These are phyloP conservation scores for Spermophilus dauricus DNA, from an alignment of 2,113 vertebrate species.

Conservation along the genomic window DNA sequence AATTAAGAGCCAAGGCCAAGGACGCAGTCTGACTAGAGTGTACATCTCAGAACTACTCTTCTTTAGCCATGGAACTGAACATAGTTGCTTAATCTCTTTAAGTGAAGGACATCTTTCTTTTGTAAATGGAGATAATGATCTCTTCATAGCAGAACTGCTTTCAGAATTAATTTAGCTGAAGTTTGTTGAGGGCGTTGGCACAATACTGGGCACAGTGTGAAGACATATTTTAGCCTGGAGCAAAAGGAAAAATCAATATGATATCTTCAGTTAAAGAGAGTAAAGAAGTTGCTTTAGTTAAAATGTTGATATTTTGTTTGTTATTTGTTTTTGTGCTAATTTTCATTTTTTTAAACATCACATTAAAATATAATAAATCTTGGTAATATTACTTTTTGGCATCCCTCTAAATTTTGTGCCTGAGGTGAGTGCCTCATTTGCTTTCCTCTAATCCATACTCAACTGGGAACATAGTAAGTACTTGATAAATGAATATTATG, in stretches of 20 bases:
- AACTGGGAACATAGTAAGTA: not conserved
- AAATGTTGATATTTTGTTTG: not conserved
- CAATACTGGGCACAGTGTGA: not conserved
- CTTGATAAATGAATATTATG: not conserved
- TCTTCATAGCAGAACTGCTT: conserved; percentile 7
- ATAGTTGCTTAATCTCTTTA: not conserved
- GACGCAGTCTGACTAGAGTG: not conserved
- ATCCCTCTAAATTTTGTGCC: not conserved
- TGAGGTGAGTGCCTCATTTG: not conserved
- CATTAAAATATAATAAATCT: not conserved
- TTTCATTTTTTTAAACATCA: not conserved
- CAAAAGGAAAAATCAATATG: not conserved
- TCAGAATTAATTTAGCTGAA: conserved; percentile 30
- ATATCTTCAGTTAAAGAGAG: not conserved
- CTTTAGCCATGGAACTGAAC: not conserved
- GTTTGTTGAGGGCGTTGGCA: not conserved
- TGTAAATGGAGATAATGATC: not conserved
- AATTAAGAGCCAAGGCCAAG: not conserved
- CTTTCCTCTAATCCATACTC: not conserved
- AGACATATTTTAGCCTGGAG: not conserved
- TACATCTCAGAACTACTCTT: not conserved
- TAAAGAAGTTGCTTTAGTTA: not conserved
- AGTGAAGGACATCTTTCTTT: not conserved
- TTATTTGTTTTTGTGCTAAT: not conserved
- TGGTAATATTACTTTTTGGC: not conserved